A percentile compares a stretch with the other conserved stretches of the same genome.
Evolutionary conservation across 2,113 vertebrate genomes (phyloP).

Genomic region (Oryzias woworae): DNA sequence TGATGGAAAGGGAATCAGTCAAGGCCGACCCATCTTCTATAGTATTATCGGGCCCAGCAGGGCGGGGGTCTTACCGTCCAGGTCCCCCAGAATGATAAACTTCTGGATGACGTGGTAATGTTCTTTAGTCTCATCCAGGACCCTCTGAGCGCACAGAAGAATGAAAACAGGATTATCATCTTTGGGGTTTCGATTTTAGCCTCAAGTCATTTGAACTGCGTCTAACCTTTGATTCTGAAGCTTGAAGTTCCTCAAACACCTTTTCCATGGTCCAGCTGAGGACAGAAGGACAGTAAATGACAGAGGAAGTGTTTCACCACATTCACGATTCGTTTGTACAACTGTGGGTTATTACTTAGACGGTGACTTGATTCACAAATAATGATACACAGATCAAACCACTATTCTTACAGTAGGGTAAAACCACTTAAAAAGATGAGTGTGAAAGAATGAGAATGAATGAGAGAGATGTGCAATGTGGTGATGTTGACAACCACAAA

Average conservation of each 20-base stretch:
- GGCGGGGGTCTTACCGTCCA: conserved; percentile 82
- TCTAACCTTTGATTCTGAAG: conserved; percentile 88
- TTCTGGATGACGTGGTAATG: conserved; percentile 97
- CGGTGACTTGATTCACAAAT: too few species aligned
- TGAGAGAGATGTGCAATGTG: too few species aligned
- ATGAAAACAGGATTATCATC: background rate
- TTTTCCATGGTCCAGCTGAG: conserved; percentile 93
- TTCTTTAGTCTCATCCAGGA: conserved; percentile 90
- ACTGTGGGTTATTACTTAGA: too few species aligned
- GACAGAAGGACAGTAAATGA: background rate
- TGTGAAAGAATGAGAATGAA: too few species aligned
- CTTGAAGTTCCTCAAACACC: conserved; percentile 96
- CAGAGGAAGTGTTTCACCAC: too few species aligned
- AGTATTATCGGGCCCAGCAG: background rate
- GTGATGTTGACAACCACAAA: too few species aligned
- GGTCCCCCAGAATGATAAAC: conserved; percentile 91
- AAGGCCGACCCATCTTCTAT: background rate
- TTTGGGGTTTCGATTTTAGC: background rate
- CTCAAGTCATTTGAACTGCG: background rate
- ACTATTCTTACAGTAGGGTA: too few species aligned
- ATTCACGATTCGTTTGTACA: too few species aligned
- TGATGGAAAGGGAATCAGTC: conserved; percentile 44
- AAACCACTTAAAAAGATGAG: too few species aligned
- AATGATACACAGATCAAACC: too few species aligned
- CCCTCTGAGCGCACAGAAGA: conserved; percentile 76